phyloP scores from a whole-genome alignment of 2,113 vertebrate species.

The Scalopus aquaticus region DNA sequence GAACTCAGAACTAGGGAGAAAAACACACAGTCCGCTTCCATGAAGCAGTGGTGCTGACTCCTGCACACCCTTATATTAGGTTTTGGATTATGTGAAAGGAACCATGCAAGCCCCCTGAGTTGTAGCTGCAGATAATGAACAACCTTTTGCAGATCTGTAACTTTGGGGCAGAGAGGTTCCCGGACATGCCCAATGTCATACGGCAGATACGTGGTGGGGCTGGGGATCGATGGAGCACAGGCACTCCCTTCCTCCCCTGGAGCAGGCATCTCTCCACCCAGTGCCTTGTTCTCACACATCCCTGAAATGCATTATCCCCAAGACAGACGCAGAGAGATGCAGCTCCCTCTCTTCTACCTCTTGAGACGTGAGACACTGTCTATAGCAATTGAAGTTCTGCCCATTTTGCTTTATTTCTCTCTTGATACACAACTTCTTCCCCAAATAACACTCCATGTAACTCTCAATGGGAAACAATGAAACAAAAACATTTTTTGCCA shows the following conservation, averaged over 20 bases:
- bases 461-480: background rate
- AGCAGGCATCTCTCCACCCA: background rate
- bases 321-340: rapidly evolving
- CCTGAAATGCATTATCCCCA: background rate
- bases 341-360: too few species aligned
- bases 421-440: background rate
- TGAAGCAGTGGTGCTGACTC: background rate
- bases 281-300: background rate
- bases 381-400: background rate
- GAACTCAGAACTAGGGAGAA: background rate
- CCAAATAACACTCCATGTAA: background rate
- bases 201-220: background rate
- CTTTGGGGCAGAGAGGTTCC: background rate
- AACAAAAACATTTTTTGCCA: background rate
- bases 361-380: background rate
- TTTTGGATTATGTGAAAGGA: background rate
- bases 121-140: background rate
- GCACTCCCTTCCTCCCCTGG: too few species aligned
- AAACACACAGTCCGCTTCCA: background rate
- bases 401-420: background rate
- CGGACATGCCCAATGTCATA: background rate
- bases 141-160: background rate
- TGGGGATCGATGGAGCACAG: too few species aligned
- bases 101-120: background rate
- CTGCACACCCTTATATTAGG: background rate